Percentiles rank a stretch among this genome's conserved stretches.
Evolutionary conservation across 2,888 invertebrate species (phyloP).

Genomic region (Eurytoma californica): DNA sequence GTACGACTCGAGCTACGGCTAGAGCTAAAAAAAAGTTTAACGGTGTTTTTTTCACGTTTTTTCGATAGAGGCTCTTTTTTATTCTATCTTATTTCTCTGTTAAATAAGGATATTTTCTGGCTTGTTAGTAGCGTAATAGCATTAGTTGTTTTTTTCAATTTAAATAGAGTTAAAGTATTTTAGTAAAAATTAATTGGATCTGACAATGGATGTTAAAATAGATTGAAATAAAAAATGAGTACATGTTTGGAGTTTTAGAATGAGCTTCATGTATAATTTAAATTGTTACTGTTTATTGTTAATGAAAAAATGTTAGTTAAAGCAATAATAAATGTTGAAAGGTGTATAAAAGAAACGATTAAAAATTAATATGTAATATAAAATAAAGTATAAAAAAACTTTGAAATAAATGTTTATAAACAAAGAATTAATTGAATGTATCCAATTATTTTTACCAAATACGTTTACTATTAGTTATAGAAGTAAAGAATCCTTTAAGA

Average conservation of each 20-base stretch:
- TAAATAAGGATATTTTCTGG: neutral
- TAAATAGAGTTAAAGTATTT: neutral
- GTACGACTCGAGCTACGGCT: conserved; percentile 76
- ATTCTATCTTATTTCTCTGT: conserved; percentile 20
- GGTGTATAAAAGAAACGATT: too few species aligned
- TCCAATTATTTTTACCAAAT: conserved; percentile 22
- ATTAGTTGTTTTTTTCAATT: too few species aligned
- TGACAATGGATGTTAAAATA: neutral
- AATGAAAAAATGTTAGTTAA: too few species aligned
- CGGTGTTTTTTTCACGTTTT: conserved; percentile 47
- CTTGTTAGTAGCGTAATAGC: too few species aligned
- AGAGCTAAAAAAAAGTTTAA: conserved; percentile 72
- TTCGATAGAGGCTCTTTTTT: conserved; percentile 48
- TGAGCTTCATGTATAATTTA: neutral
- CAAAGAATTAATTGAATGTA: too few species aligned
- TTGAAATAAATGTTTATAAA: too few species aligned
- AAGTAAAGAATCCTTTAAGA: too few species aligned
- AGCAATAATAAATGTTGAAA: too few species aligned
- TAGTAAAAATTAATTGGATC: conserved; percentile 22
- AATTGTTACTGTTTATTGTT: too few species aligned
- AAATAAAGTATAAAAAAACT: too few species aligned
- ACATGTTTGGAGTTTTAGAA: neutral
- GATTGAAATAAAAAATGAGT: too few species aligned
- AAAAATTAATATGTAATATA: too few species aligned
- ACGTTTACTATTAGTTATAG: neutral